phyloP scores from a whole-genome alignment of 2,797 vertebrate species.

The Cuculus canorus region DNA sequence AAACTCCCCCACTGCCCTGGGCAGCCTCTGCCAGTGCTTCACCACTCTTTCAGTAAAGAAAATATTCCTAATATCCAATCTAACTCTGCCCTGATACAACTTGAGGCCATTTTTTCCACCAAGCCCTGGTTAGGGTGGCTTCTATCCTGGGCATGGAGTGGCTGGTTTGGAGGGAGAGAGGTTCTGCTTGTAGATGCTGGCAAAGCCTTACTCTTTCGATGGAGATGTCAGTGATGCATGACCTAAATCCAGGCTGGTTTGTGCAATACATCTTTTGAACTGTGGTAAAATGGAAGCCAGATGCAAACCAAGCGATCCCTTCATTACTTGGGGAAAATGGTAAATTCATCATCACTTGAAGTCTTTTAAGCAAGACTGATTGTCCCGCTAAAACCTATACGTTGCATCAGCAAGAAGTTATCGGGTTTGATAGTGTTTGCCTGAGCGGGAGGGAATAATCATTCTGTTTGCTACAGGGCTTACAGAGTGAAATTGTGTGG shows the following conservation, averaged over 20 bases:
- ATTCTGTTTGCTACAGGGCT: neutral
- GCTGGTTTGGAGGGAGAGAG: neutral
- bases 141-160: neutral
- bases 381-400: neutral
- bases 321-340: constrained; percentile 40
- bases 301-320: constrained; percentile 59
- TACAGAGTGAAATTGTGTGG: neutral
- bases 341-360: constrained; percentile 56
- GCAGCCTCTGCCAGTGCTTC: too few relatives aligned
- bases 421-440: neutral
- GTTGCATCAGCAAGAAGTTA: constrained; percentile 31
- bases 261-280: constrained; percentile 28
- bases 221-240: constrained; percentile 61
- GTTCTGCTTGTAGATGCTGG: neutral
- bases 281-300: neutral
- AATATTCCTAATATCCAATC: too few relatives aligned
- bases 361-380: constrained; percentile 62
- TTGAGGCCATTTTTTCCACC: neutral
- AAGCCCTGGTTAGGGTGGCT: neutral
- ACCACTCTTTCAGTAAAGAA: too few relatives aligned
- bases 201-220: neutral
- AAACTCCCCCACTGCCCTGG: too few relatives aligned
- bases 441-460: neutral
- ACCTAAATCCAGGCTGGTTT: constrained; percentile 6
- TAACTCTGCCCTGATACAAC: too few relatives aligned